A percentile compares a stretch with the other conserved stretches of the same genome.
phyloP scores from a whole-genome alignment of 2,888 invertebrate genomes.

The Drosophila parthenogenetica region DNA sequence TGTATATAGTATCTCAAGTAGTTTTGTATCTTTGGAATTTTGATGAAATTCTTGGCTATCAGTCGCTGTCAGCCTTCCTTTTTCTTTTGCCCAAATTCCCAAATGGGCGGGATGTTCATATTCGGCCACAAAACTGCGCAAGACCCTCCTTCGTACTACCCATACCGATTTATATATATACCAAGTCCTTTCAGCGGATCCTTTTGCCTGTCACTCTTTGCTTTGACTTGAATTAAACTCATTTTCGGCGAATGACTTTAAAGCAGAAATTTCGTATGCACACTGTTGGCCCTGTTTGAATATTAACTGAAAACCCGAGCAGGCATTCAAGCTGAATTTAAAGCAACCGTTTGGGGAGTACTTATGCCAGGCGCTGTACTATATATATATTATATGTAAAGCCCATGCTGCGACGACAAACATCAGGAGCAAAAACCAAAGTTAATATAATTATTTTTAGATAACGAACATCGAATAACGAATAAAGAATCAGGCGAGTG shows the following conservation, averaged over 20 bases:
- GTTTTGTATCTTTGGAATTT: conserved; percentile 61
- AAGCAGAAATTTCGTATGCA: conserved; percentile 36
- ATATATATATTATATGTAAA: no score
- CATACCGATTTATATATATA: neutral
- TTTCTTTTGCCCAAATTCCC: neutral
- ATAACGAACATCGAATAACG: conserved; percentile 74
- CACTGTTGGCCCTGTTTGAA: conserved; percentile 2
- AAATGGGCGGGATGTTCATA: conserved; percentile 35
- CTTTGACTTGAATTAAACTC: conserved; percentile 23
- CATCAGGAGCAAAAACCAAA: conserved; percentile 70
- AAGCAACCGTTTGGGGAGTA: conserved; percentile 15
- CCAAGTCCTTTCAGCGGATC: conserved; percentile 12
- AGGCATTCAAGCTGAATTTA: conserved; percentile 34
- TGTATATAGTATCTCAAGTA: conserved; percentile 3
- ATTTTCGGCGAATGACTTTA: conserved; percentile 33
- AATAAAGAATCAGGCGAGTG: conserved; percentile 79
- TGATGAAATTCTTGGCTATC: conserved; percentile 59
- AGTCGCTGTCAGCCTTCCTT: conserved; percentile 25
- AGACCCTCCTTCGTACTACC: conserved; percentile 5
- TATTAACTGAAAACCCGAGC: conserved; percentile 17
- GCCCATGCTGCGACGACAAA: conserved; percentile 33
- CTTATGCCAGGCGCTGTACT: conserved; percentile 2
- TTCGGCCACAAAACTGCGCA: conserved; percentile 33
- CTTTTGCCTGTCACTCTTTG: conserved; percentile 6
- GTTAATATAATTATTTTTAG: conserved; percentile 81